Percentiles rank a stretch among this genome's conserved stretches.
Conservation (phyloP, 2,113 vertebrate species). For the Galemys pyrenaicus region DNA sequence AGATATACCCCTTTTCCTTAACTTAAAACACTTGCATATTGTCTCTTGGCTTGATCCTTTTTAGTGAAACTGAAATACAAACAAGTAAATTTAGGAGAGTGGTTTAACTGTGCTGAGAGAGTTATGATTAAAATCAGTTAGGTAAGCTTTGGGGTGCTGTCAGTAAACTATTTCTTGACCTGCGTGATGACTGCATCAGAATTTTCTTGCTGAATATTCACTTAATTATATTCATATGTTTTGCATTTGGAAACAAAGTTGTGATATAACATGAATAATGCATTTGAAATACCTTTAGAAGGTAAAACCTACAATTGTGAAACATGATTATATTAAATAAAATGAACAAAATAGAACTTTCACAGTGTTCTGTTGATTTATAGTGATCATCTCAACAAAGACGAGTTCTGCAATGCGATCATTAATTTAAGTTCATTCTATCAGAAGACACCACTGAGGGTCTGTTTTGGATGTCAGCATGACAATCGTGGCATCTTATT, state of each 20-base stretch:
- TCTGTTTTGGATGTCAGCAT: neutral
- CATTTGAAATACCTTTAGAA: conserved; percentile 14
- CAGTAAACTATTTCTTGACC: neutral
- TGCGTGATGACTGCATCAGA: neutral
- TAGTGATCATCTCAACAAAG: conserved; percentile 3
- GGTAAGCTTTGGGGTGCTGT: neutral
- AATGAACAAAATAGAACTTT: neutral
- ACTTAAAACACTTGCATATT: neutral
- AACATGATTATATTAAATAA: neutral
- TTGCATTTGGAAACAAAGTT: neutral
- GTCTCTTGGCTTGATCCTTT: neutral
- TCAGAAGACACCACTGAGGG: neutral
- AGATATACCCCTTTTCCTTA: neutral
- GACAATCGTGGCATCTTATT: neutral
- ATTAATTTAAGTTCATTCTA: neutral
- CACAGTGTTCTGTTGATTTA: neutral
- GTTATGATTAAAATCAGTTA: neutral
- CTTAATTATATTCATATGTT: neutral
- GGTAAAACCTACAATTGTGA: neutral
- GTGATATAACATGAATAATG: neutral
- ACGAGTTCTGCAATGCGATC: neutral
- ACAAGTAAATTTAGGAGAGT: neutral
- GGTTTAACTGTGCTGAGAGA: neutral
- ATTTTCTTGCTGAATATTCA: neutral
- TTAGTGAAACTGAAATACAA: neutral